Base-by-base conservation (phyloP, 2,888 invertebrate genomes). In the Hydraecia micacea region DNA sequence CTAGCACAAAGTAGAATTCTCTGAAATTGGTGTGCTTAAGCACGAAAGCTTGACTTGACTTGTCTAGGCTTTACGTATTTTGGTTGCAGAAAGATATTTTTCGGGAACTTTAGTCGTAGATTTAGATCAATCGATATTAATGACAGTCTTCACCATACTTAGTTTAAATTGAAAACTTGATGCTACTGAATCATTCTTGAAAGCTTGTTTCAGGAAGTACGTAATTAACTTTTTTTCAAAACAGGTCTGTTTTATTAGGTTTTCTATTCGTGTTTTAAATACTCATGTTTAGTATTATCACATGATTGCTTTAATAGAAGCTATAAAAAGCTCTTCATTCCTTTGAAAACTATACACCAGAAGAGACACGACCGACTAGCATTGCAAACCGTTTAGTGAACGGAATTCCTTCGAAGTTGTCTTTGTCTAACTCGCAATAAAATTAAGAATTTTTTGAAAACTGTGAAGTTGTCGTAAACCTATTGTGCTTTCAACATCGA, bases 361-460 rank as follows among this genome's bases (percentile, higher is more conserved):
- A 60, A 18, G 11, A 42, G 32, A 58, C 42, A 42, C 55, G 42
- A 18, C 46, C 36, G 25, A 67, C 8, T 58, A 28, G 15, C 74
- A 7, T 49, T n/a, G n/a, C 46, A 55, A 49, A 32, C 36, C 32
- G 36, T 62, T 46, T 25, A 80, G 28, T 77, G 32, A 52, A n/a
- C 39, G 46, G 25, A 70, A 72, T 84, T 73, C 63, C 36, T 74
- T 65, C 46, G n/a, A 63, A 70, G 42, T 63, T 55, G 32, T 73
- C 15, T 52, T 71, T 60, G n/a, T 52, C 25, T 60, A 13, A 39
- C 52, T 68, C 15, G 8, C 25, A 5, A 55, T 42, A 49, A 13
- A 39, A 46, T 62, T 55, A 25, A 25, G 55, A 4, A 18, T 11
- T 67, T 13, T 2, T 21, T 72, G 7, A n/a, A 9, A 63, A 36